Base-by-base conservation (phyloP, 2,888 invertebrate genomes). In the Dioctria rufipes region DNA sequence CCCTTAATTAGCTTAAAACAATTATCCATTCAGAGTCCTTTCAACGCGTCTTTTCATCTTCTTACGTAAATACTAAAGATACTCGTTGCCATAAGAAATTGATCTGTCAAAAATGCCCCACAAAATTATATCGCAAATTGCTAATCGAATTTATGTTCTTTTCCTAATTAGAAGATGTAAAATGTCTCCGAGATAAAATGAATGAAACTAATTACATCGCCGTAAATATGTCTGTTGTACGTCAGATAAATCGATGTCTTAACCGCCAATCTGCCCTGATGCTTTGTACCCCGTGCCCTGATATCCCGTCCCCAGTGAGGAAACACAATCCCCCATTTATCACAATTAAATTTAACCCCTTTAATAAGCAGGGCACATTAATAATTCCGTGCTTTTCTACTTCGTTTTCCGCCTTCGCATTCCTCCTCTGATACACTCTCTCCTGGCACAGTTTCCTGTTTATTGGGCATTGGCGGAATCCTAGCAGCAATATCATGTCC, bases 271-370 rank as follows among this genome's bases (percentile, higher is more conserved):
- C 82, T 75, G 79, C 73, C 71, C 54, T 77, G 25, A 25, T 25
- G 25, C 25, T 25, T 25, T 2, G 25, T 25, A 2, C 2, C 25
- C 25, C 25, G 25, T 25, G 25, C 25, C 25, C 25, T 25, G 25
- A 25, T 25, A 2, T 25, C 25, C 25, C 25, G 61, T 54, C 75
- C 65, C 63, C 73, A 49, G 51, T 61, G 60, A 71, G 54, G 61
- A 67, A 37, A 67, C 71, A 46, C 71, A 58, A 80, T 61, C 80
- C 80, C 79, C 66, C 79, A 82, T 82, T 82, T 82, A 82, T 82
- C 82, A 82, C 82, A 82, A 82, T 82, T 82, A 82, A 81, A 82
- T 81, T 82, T 82, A 81, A 82, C 80, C 82, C 81, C 81, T 81
- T 81, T 80, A 82, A 80, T 80, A 82, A 80, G 73, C 75, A 78